Evolutionary conservation across 2,888 invertebrate species (phyloP).

Genomic region (Desoria tigrina): DNA sequence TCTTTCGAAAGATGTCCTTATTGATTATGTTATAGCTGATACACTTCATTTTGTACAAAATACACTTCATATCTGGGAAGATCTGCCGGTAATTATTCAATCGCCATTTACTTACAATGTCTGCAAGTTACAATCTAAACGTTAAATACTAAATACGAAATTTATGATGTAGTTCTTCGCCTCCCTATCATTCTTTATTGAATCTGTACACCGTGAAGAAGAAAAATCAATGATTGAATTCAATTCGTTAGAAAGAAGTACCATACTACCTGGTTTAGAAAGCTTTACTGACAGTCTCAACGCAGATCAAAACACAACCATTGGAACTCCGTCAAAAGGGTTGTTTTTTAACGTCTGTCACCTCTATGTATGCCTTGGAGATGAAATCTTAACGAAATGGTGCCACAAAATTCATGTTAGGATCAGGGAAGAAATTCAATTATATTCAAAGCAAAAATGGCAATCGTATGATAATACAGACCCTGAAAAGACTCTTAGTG

Average conservation of each 20-base stretch:
- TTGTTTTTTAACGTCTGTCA: constrained; percentile 44
- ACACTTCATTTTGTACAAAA: constrained; percentile 38
- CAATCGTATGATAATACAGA: constrained; percentile 37
- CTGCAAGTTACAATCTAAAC: neutral
- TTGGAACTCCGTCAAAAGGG: constrained; percentile 36
- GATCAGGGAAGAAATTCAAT: constrained; percentile 30
- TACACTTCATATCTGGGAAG: constrained; percentile 49
- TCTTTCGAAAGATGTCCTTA: constrained; percentile 32
- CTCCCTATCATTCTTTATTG: constrained; percentile 40
- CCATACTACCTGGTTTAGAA: neutral
- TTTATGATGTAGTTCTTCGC: constrained; percentile 47
- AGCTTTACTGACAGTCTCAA: constrained; percentile 7
- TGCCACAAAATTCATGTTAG: constrained; percentile 31
- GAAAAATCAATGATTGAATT: constrained; percentile 23
- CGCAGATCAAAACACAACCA: constrained; percentile 23
- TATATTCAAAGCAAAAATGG: constrained; percentile 45
- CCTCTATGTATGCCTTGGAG: constrained; percentile 42
- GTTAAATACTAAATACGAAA: neutral
- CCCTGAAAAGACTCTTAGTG: constrained; percentile 26
- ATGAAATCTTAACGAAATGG: constrained; percentile 49
- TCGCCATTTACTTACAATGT: too few species aligned
- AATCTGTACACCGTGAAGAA: constrained; percentile 35
- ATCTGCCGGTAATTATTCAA: constrained; percentile 44
- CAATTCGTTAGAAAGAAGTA: neutral
- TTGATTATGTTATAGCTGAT: constrained; percentile 50